Percentiles rank a stretch among this genome's conserved stretches.
Evolutionary conservation across 2,888 invertebrate genomes (phyloP).

Genomic region (Notodonta dromedarius): DNA sequence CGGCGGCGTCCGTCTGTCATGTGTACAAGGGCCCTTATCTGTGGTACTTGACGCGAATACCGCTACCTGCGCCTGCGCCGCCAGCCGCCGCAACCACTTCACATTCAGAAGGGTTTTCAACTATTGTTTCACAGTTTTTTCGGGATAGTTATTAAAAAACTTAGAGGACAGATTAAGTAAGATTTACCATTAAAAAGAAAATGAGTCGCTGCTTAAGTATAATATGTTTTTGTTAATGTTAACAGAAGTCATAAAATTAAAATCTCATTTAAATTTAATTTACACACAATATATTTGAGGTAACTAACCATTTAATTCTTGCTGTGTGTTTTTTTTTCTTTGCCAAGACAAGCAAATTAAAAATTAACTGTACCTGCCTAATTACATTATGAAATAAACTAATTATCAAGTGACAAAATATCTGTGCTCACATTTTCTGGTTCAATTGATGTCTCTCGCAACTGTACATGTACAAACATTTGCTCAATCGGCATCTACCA

Average conservation of each 20-base stretch:
- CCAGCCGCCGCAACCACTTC: constrained; percentile 55
- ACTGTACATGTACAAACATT: neutral
- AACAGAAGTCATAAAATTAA: no score
- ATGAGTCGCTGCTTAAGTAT: no score
- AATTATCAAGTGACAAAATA: neutral
- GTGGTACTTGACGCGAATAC: constrained; percentile 61
- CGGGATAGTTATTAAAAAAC: constrained; percentile 21
- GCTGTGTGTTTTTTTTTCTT: no score
- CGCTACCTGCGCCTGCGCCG: constrained; percentile 65
- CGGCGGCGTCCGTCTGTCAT: constrained; percentile 32
- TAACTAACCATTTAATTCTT: no score
- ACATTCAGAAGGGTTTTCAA: constrained; percentile 60
- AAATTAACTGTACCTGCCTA: neutral
- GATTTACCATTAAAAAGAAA: neutral
- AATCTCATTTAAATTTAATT: no score
- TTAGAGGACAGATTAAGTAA: constrained; percentile 17
- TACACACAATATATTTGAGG: no score
- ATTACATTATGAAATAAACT: neutral
- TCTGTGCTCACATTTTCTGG: neutral
- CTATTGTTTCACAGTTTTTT: constrained; percentile 47
- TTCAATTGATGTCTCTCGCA: neutral
- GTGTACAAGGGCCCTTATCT: constrained; percentile 54
- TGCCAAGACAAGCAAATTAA: neutral
- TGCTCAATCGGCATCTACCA: neutral
- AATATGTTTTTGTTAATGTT: no score